These are phyloP conservation scores for Parnassius smintheus DNA, from an alignment of 2,888 invertebrate genomes.

Conservation along the genomic window DNA sequence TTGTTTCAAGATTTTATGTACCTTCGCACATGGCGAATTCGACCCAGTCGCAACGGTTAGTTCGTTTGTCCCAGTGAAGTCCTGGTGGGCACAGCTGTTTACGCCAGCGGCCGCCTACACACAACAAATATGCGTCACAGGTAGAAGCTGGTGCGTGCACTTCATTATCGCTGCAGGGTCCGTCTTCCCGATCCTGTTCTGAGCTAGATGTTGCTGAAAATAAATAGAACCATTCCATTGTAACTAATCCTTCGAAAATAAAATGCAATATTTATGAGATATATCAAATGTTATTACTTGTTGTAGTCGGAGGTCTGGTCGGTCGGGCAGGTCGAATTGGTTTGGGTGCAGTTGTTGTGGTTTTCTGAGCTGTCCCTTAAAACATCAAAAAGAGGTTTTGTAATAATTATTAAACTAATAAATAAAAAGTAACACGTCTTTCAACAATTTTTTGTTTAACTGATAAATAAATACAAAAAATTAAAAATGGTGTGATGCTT, in stretches of 20 bases:
- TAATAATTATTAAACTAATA: too few relatives aligned
- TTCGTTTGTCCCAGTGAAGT: constrained; percentile 88
- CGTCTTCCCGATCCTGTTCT: constrained; percentile 41
- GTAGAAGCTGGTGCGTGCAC: constrained; percentile 81
- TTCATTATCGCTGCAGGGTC: constrained; percentile 47
- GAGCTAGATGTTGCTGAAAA: constrained; percentile 33
- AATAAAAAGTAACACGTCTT: too few relatives aligned
- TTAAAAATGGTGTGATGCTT: too few relatives aligned
- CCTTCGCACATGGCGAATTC: constrained; percentile 85
- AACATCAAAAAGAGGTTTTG: neutral
- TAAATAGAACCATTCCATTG: neutral
- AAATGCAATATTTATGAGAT: neutral
- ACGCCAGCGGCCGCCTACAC: constrained; percentile 85
- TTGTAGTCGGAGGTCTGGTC: constrained; percentile 37
- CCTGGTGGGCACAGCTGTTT: constrained; percentile 89
- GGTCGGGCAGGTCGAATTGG: constrained; percentile 52
- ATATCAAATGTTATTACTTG: constrained; percentile 15
- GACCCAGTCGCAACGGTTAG: constrained; percentile 90
- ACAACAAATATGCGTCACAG: constrained; percentile 88
- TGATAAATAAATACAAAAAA: too few relatives aligned
- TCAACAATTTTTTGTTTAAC: too few relatives aligned
- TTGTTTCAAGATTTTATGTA: constrained; percentile 33
- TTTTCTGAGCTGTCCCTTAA: constrained; percentile 39
- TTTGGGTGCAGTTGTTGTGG: constrained; percentile 51
- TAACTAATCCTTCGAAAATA: constrained; percentile 6